A percentile compares a stretch with the other conserved stretches of the same genome.
These are phyloP conservation scores for Oligia strigilis DNA, from an alignment of 2,888 invertebrate genomes.

Conservation along the genomic window DNA sequence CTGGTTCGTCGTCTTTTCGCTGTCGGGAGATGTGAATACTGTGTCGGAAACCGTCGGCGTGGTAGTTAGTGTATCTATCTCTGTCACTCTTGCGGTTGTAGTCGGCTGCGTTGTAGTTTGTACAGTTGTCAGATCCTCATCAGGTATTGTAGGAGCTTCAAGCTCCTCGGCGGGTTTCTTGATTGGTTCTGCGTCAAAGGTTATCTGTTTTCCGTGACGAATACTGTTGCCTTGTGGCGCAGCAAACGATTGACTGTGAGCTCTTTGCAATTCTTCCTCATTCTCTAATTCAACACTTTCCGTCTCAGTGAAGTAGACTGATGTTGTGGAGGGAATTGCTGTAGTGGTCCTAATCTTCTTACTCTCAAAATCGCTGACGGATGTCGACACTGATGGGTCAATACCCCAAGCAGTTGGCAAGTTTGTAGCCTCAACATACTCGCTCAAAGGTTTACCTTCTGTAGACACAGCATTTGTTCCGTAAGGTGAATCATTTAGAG, in stretches of 20 bases:
- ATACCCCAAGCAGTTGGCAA: conserved; percentile 87
- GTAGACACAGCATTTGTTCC: conserved; percentile 84
- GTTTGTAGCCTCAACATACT: conserved; percentile 86
- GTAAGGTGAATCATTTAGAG: conserved; percentile 82
- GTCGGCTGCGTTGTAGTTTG: conserved; percentile 78
- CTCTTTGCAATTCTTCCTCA: conserved; percentile 92
- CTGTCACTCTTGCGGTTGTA: conserved; percentile 76
- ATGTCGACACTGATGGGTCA: conserved; percentile 79
- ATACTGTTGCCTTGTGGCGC: conserved; percentile 89
- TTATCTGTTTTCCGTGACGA: conserved; percentile 84
- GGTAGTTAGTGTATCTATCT: conserved; percentile 76
- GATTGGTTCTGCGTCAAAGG: conserved; percentile 73
- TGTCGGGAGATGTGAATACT: conserved; percentile 84
- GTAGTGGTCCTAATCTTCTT: conserved; percentile 82
- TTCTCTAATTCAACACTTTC: conserved; percentile 89
- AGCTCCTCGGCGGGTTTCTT: conserved; percentile 84
- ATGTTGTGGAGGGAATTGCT: conserved; percentile 76
- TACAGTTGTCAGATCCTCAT: conserved; percentile 76
- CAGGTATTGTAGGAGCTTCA: conserved; percentile 83
- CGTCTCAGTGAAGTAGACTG: conserved; percentile 84
- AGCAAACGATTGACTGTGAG: conserved; percentile 93
- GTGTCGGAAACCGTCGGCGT: conserved; percentile 75
- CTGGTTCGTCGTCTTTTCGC: conserved; percentile 86
- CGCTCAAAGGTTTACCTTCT: conserved; percentile 86
- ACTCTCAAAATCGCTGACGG: conserved; percentile 81